Evolutionary conservation across 2,113 vertebrate species (phyloP).

Genomic region (Pardalotus punctatus): DNA sequence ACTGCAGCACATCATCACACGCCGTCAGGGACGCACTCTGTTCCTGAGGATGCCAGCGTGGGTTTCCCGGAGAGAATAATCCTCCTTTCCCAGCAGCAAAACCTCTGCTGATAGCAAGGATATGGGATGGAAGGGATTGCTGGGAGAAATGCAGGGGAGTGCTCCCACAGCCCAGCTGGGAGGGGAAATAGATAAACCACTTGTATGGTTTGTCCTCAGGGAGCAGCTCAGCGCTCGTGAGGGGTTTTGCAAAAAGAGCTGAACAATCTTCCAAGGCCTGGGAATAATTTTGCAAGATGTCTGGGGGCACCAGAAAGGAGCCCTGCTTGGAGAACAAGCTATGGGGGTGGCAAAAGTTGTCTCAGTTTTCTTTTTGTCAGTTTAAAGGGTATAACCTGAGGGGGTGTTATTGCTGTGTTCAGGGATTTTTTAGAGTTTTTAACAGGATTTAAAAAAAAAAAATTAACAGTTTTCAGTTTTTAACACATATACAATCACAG

Average conservation of each 20-base stretch:
- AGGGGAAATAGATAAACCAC: not conserved
- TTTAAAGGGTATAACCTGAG: not conserved
- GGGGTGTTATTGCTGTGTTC: not conserved
- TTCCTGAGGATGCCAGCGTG: fast-evolving
- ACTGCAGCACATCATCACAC: fast-evolving
- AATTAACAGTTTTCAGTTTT: not conserved
- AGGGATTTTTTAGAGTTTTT: not conserved
- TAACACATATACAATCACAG: not conserved
- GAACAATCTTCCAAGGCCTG: fast-evolving
- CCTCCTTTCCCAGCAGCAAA: not conserved
- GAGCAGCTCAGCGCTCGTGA: not conserved
- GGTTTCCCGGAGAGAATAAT: not conserved
- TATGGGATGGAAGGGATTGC: not conserved
- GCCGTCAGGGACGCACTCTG: fast-evolving
- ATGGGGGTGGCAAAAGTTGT: not conserved
- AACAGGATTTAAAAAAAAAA: not conserved
- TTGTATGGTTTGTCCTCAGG: not conserved
- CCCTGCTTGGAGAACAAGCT: not conserved
- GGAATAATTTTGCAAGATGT: not conserved
- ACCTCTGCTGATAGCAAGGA: not conserved
- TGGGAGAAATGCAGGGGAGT: not conserved
- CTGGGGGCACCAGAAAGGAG: not conserved
- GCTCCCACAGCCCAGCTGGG: not conserved
- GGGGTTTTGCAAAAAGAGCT: not conserved
- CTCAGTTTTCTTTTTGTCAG: not conserved